These are phyloP conservation scores for Macquaria ambigua DNA, from an alignment of 2,113 vertebrate genomes.

Conservation along the genomic window DNA sequence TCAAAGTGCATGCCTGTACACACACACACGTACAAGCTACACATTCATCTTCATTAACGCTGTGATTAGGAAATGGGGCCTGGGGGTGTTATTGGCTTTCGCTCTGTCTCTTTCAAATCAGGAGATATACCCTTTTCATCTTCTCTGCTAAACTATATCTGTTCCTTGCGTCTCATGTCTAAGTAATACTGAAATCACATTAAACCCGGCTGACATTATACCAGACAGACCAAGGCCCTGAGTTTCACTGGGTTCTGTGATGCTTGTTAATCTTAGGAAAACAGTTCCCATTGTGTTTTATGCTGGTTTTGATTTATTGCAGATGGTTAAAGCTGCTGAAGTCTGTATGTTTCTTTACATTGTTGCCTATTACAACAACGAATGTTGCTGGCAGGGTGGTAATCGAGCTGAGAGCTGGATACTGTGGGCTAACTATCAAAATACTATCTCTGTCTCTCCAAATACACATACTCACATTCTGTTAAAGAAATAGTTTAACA, in stretches of 20 bases:
- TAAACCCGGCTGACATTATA: constrained; percentile 40
- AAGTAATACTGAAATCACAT: constrained; percentile 50
- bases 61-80: constrained; percentile 70
- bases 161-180: constrained; percentile 28
- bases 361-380: neutral
- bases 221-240: neutral
- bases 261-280: constrained; percentile 9
- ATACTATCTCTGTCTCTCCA: neutral
- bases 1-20: neutral
- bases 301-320: neutral
- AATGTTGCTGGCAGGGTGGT: neutral
- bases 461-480: neutral
- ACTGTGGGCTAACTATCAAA: neutral
- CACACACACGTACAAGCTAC: neutral
- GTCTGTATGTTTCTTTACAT: neutral
- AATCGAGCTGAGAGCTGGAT: neutral
- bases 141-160: constrained; percentile 44
- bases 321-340: neutral
- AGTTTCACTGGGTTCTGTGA: neutral
- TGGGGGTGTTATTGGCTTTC: constrained; percentile 51
- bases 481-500: neutral
- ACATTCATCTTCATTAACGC: constrained; percentile 69
- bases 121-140: constrained; percentile 57
- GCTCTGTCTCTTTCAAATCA: constrained; percentile 53
- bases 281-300: neutral